Percentiles rank a stretch among this genome's conserved stretches.
Conservation (phyloP, 2,113 vertebrate genomes). For the Prinia subflava region DNA sequence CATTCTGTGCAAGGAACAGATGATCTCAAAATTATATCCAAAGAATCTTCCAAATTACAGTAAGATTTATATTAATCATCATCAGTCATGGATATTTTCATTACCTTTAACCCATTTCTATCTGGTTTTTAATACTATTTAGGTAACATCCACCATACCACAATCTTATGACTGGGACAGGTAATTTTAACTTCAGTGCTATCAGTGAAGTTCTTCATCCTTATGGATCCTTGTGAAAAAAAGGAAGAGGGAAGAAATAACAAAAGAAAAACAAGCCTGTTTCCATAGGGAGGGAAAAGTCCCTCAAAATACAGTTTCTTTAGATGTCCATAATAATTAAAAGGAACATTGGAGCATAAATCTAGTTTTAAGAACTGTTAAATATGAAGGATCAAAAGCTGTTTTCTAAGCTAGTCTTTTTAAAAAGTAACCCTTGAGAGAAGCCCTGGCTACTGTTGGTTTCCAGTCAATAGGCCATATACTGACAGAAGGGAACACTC, state of each 20-base stretch:
- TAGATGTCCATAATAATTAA: not conserved
- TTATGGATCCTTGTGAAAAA: not conserved
- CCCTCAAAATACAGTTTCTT: not conserved
- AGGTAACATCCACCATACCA: not conserved
- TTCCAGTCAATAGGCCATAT: not conserved
- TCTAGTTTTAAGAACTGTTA: not conserved
- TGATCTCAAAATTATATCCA: not conserved
- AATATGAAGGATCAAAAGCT: not conserved
- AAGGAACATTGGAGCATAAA: not conserved
- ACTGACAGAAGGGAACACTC: not conserved
- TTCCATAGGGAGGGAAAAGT: accelerated
- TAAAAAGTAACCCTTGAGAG: accelerated
- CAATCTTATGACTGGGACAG: not conserved
- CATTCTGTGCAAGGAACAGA: not conserved
- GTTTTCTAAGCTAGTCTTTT: not conserved
- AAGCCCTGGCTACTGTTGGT: not conserved
- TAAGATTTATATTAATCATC: not conserved
- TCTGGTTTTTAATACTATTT: not conserved
- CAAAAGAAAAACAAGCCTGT: not conserved
- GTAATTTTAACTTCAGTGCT: not conserved
- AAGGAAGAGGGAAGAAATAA: not conserved
- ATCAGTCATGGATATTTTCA: not conserved
- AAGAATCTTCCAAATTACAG: not conserved
- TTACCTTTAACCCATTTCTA: not conserved
- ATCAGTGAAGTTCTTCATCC: not conserved